Evolutionary conservation across 2,888 invertebrate species (phyloP), one percentile per base, ranked within the genome.

Genomic region (Mayetiola destructor): DNA sequence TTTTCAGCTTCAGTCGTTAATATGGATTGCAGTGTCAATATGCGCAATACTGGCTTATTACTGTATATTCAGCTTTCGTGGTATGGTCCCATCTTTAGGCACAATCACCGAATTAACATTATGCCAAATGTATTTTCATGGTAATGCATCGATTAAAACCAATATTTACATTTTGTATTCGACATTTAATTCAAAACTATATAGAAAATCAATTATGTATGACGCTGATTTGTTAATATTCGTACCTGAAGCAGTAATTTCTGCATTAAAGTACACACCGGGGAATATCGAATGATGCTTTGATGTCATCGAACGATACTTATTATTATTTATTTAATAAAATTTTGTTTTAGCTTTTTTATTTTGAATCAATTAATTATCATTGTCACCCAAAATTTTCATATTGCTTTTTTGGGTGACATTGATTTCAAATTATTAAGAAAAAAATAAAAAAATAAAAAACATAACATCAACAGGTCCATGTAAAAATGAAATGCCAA

Each of bases 1-100:
- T 36, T 36, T 53, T 53, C 48, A 74, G 74, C 55, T 66, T 12
- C 73, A 74, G 64, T 66, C 70, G 8, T 53, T 70, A 39, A 63
- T 65, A 58, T 74, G 73, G 73, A 68, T 72, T 4, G 67, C 65
- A 21, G 62, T 73, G 35, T 66, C 71, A 9, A 63, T 73, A 23
- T 64, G 67, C n/a, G 71, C 69, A 2, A 70, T 73, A 37, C 56
- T 72, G 29, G 65, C 72, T 10, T 70, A 70, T 59, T 67, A 63
- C 53, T 70, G 73, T 59, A 59, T 65, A 9, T 61, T 73, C 35
- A 63, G 64, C 18, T 63, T 69, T n/a, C 59, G 62, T 3, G 12
- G 60, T 3, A 39, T 39, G 4, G 53, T 66, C 20, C 65, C 58
- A 5, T 42, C 56, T 12, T 67, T 63, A 58, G 69, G 66, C 18